Percentiles rank a stretch among this genome's conserved stretches.
Conservation (phyloP, 2,888 invertebrate genomes). For the Drosophila vallismaia region DNA sequence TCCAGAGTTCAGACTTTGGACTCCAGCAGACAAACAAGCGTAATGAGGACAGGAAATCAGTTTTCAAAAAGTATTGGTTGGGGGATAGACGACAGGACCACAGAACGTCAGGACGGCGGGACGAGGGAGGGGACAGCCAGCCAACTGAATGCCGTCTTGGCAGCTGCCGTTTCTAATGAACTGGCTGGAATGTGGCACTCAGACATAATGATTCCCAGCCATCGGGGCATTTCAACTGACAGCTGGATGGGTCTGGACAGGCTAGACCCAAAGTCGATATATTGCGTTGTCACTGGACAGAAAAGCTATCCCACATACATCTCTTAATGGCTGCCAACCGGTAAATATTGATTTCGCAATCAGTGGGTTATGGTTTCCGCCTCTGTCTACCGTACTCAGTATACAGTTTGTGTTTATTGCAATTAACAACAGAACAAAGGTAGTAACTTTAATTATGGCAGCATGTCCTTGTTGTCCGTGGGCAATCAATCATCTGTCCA, state of each 20-base stretch:
- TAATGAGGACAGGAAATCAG: constrained; percentile 54
- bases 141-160: constrained; percentile 10
- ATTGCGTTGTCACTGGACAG: constrained; percentile 57
- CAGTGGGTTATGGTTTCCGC: constrained; percentile 45
- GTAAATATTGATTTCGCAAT: constrained; percentile 73
- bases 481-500: constrained; percentile 40
- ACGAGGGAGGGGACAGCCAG: not conserved
- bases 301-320: constrained; percentile 18
- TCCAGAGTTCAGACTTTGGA: constrained; percentile 1
- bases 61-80: constrained; percentile 18
- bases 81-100: constrained; percentile 3
- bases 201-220: constrained; percentile 70
- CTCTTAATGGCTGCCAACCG: constrained; percentile 24
- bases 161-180: constrained; percentile 57
- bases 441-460: constrained; percentile 18
- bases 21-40: constrained; percentile 33
- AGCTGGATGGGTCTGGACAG: constrained; percentile 42
- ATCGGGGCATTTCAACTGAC: constrained; percentile 47
- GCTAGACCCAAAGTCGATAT: constrained; percentile 39
- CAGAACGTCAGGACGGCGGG: not conserved
- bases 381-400: not conserved
- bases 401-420: constrained; percentile 43
- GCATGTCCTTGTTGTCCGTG: not conserved
- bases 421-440: constrained; percentile 56
- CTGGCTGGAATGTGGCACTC: constrained; percentile 62